These are phyloP conservation scores for Patiria pectinifera DNA, from an alignment of 53 echinoderm and acorn worm species.

Conservation along the genomic window DNA sequence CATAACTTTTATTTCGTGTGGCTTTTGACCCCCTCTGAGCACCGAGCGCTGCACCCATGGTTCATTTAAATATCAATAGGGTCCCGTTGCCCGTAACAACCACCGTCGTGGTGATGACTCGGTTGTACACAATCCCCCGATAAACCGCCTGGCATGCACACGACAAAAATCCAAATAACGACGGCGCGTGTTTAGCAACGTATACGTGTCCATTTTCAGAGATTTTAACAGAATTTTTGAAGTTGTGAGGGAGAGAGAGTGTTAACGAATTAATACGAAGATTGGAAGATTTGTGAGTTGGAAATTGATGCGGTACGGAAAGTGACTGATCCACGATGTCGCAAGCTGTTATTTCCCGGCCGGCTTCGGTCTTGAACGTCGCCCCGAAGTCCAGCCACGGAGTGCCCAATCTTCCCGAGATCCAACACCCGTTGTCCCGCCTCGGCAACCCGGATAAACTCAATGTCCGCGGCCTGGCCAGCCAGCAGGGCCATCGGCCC, in stretches of 20 bases:
- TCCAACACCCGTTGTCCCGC: constrained; percentile 95
- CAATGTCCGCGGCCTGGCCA: constrained; percentile 89
- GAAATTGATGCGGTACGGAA: neutral
- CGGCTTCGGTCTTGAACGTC: constrained; percentile 71
- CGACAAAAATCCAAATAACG: neutral
- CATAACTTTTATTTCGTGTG: constrained; percentile 44
- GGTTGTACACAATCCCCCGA: constrained; percentile 48
- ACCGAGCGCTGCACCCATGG: constrained; percentile 41
- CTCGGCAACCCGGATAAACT: constrained; percentile 93
- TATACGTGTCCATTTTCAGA: neutral
- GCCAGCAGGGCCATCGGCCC: constrained; percentile 84
- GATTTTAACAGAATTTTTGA: neutral
- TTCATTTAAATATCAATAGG: constrained; percentile 75
- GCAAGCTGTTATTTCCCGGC: constrained; percentile 83
- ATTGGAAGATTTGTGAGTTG: neutral
- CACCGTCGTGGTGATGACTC: constrained; percentile 50
- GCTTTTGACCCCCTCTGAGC: constrained; percentile 30
- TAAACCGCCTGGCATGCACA: constrained; percentile 19
- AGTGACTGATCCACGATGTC: constrained; percentile 68
- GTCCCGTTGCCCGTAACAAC: constrained; percentile 73
- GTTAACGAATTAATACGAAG: neutral
- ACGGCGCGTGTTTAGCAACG: neutral
- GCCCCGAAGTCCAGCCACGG: constrained; percentile 33
- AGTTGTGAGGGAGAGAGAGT: neutral
- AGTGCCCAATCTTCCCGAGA: constrained; percentile 89